Evolutionary conservation across 2,113 vertebrate genomes (phyloP), one percentile per base, ranked within the genome.

Genomic region (Murina feae): DNA sequence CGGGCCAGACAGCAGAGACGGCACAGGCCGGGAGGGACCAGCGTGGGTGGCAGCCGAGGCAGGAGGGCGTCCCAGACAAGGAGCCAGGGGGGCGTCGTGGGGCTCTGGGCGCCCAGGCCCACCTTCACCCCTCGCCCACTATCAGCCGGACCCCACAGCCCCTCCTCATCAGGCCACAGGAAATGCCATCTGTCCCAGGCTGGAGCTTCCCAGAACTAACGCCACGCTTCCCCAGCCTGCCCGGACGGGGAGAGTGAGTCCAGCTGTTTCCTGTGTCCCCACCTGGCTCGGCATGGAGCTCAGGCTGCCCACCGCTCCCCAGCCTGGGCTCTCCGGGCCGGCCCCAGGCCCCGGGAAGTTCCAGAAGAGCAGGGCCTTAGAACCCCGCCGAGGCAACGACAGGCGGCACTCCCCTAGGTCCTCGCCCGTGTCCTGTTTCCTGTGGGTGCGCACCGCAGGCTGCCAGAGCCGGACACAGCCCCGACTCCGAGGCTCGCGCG

Each of bases 151-250:
- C 76, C 81, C 51, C n/a, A 5, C 2, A 0, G 28, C 74, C 17
- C 39, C 21, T 53, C 76, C 37, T 17, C 37, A 2, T n/a, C 14
- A 9, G 44, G 72, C 91, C 88, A 65, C 78, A 79, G 84, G 94
- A 95, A 96, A 25, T 1, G 1, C 39, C 39, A 6, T n/a, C 18
- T 5, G 32, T 49, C 65, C 65, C 21, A 42, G 5, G 18, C 63
- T 7, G 21, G 30, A 60, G 71, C 79, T 89, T 95, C 93, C 82
- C 89, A 90, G 78, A 93, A 97, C 69, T 17, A n/a, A 37, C 1
- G 0, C 39, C 10, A 0, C 0, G 20, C 39, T 71, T 86, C 76
- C 91, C 88, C 51, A 32, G 91, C 55, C 92, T 93, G 84, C 86
- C 89, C 16, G n/a, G 92, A 81, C 93, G 69, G 66, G 44, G 80